Percentiles rank a stretch among this genome's conserved stretches.
Conservation (phyloP, 2,797 vertebrate genomes). For the Malacoraja senta region DNA sequence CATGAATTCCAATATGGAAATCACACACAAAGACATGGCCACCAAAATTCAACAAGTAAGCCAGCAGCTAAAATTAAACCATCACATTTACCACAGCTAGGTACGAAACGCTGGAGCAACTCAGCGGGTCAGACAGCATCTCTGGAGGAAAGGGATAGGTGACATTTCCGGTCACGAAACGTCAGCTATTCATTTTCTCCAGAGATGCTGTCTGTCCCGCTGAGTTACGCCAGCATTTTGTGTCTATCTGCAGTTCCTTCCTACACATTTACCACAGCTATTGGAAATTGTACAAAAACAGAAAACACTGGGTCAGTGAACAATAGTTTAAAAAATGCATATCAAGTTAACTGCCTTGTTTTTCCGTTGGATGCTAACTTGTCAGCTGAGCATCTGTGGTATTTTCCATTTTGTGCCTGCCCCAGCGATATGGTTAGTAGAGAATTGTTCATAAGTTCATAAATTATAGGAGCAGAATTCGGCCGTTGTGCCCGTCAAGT, state of each 20-base stretch:
- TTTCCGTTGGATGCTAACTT: neutral
- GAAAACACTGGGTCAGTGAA: neutral
- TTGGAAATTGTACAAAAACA: neutral
- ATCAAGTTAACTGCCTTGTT: neutral
- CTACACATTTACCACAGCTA: neutral
- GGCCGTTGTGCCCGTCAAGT: no score
- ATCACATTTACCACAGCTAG: no score
- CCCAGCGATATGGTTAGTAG: neutral
- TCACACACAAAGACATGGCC: constrained; percentile 83
- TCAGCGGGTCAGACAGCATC: no score
- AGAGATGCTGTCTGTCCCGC: no score
- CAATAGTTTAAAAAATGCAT: neutral
- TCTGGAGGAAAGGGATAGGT: no score
- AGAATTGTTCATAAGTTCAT: no score
- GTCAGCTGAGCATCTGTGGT: neutral
- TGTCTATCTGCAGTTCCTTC: no score
- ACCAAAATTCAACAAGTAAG: constrained; percentile 90
- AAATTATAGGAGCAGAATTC: no score
- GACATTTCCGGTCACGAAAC: no score
- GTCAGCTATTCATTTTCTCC: no score
- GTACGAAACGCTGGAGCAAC: no score
- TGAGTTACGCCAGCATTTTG: no score
- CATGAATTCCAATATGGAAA: constrained; percentile 74
- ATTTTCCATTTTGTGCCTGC: neutral
- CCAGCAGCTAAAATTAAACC: neutral